Base-by-base conservation (phyloP, 1,140 invertebrate species). In the Sycophila sp. region DNA sequence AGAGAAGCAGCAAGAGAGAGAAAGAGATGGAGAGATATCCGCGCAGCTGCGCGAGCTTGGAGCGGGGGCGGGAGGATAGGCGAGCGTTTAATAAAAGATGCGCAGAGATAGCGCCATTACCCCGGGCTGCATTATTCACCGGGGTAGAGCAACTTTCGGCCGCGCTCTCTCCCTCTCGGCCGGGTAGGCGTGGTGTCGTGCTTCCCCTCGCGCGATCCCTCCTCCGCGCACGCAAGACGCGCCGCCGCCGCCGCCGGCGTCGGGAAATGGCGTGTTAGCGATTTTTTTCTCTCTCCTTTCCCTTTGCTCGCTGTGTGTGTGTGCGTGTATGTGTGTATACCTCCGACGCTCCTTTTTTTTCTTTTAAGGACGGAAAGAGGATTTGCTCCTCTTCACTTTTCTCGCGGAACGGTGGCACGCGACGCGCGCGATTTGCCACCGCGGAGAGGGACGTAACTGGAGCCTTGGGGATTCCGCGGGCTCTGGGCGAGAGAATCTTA, bases 21-120 rank as follows among this genome's bases (percentile, higher is more conserved):
- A 34, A 8, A 32, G 17, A 26, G 30, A 34, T 2, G 30, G 19
- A 10, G 34, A 26, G 30, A 36, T 24, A 40, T 40, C 7, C 17
- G 56, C 56, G 17, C 13, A 45, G 53, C 30, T 15, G 53, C 30
- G 53, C 28, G 1, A 30, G 28, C 28, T 10, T 2, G 24, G 24
- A 5, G 49, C 4, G 30, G 30, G 10, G 53, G 11, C n/a, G 36
- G 36, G 28, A 17, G 40, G 40, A 38, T n/a, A 19, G 78, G 81
- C 77, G 78, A 84, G 79, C 81, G 84, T 85, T 86, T 85, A 86
- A 86, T 86, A 86, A 86, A 86, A 86, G 85, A 86, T 86, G 84
- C 81, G 85, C 85, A 84, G 84, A 86, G 85, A 85, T 86, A 86
- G 84, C 85, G 84, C 85, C 85, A 86, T 86, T 86, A 86, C 83